Base-by-base conservation (phyloP, 2,888 invertebrate species). In the Macrosiphum euphorbiae region DNA sequence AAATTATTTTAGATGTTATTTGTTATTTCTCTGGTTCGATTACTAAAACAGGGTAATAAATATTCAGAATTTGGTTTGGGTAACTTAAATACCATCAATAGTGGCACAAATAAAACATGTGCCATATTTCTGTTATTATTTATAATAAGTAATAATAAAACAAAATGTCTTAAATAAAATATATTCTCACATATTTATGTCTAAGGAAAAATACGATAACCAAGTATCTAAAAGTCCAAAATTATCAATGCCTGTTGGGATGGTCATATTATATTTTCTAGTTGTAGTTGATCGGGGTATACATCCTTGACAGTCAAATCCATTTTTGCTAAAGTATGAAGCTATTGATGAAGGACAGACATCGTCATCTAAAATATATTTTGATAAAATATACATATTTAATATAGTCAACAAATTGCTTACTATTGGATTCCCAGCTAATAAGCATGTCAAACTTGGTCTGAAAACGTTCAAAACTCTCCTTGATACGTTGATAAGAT, bases 171-270 rank as follows among this genome's bases (percentile, higher is more conserved):
- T 35, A n/a, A 67, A 55, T 52, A 55, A 67, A 35, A 67, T 11
- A 35, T 20, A n/a, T 78, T 85, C 90, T 90, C 86, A 94, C 93
- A 94, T 52, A 11, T 90, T 35, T 41, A 94, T 52, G 7, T 86
- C 93, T 86, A 94, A 94, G 52, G 90, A 90, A 86, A 61, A 94
- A 50, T 94, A 94, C 11, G 93, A 94, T n/a, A 94, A 86, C 93
- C 93, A 94, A 28, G 90, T 94, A 67, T 94, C 93, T 7, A 94
- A 41, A 35, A 94, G 41, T 41, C 28, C 10, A 41, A 86, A 28
- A 86, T 94, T 86, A 35, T n/a, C 78, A 78, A 8, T 52, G 28
- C 90, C 61, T 11, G 7, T 50, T 47, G 93, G 93, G 28, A 94
- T 61, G 52, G 90, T 94, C 85, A 90, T 86, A 90, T 94, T 94